Evolutionary conservation across 2,113 vertebrate species (phyloP).

Genomic region (Hippocampus barbouri): DNA sequence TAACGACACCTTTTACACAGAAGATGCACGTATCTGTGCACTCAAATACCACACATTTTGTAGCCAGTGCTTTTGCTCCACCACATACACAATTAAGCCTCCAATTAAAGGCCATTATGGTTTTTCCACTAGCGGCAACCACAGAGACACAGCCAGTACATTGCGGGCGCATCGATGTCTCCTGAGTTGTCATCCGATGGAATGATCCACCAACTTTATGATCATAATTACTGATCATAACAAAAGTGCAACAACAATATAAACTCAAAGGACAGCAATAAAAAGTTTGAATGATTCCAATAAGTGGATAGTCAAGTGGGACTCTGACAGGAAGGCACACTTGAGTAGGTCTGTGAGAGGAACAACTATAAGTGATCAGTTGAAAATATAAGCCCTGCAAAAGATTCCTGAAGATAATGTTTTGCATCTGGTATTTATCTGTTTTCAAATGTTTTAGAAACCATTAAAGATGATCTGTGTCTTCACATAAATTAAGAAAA

Average conservation of each 20-base stretch:
- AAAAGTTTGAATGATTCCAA: conserved; percentile 56
- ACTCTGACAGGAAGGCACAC: conserved; percentile 41
- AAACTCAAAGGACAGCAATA: conserved; percentile 52
- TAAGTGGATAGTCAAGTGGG: conserved; percentile 50
- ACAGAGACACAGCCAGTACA: conserved; percentile 55
- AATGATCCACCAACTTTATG: conserved; percentile 68
- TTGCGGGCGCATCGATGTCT: conserved; percentile 69
- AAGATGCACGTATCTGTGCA: conserved; percentile 59
- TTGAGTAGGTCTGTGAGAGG: conserved; percentile 2
- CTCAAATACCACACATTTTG: conserved; percentile 70
- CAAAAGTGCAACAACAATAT: conserved; percentile 63
- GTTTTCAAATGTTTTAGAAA: too few relatives aligned
- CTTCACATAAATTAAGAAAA: too few relatives aligned
- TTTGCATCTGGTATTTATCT: too few relatives aligned
- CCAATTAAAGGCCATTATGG: conserved; percentile 75
- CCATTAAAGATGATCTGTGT: too few relatives aligned
- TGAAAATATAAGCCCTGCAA: too few relatives aligned
- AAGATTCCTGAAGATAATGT: too few relatives aligned
- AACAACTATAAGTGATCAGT: neutral
- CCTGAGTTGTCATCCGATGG: conserved; percentile 66
- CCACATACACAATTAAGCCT: conserved; percentile 72
- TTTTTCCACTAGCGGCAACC: conserved; percentile 66
- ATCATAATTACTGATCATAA: conserved; percentile 70
- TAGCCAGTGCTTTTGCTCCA: conserved; percentile 67
- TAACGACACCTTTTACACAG: conserved; percentile 59